Conservation (phyloP, 2,113 vertebrate genomes). For the Microcebus ravelobensis region DNA sequence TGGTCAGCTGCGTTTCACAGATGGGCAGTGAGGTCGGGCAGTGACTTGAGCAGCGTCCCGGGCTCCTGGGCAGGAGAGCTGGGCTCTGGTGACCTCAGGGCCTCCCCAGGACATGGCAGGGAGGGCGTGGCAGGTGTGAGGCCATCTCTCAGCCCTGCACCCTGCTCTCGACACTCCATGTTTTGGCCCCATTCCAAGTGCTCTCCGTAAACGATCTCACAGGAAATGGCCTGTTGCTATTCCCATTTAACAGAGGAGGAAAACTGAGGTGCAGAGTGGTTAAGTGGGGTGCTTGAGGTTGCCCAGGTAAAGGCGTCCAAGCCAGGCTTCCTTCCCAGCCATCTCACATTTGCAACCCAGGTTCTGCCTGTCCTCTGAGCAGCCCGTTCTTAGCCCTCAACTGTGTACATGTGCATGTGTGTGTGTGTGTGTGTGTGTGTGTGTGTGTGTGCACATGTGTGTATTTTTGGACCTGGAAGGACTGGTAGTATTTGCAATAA, state of each 20-base stretch:
- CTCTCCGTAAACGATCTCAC: neutral
- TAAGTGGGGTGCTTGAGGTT: neutral
- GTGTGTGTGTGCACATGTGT: neutral
- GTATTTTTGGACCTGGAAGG: neutral
- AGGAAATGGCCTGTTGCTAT: neutral
- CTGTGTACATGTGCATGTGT: fast-evolving
- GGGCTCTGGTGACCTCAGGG: neutral
- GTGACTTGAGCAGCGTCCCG: neutral
- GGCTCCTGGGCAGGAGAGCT: neutral
- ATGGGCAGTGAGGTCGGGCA: neutral
- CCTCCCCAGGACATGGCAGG: fast-evolving
- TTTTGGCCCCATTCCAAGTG: neutral
- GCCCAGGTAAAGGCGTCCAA: neutral
- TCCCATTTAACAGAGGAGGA: neutral
- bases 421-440: neutral
- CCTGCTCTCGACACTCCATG: fast-evolving
- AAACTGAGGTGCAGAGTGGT: neutral
- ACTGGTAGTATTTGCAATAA: neutral
- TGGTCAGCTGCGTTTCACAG: neutral
- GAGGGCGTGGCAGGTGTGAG: neutral
- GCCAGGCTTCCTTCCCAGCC: neutral
- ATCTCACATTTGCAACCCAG: neutral
- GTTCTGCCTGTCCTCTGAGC: neutral
- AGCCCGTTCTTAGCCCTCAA: neutral
- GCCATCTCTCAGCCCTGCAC: neutral